Conservation (phyloP, 2,113 vertebrate species). For the Cairina moschata region DNA sequence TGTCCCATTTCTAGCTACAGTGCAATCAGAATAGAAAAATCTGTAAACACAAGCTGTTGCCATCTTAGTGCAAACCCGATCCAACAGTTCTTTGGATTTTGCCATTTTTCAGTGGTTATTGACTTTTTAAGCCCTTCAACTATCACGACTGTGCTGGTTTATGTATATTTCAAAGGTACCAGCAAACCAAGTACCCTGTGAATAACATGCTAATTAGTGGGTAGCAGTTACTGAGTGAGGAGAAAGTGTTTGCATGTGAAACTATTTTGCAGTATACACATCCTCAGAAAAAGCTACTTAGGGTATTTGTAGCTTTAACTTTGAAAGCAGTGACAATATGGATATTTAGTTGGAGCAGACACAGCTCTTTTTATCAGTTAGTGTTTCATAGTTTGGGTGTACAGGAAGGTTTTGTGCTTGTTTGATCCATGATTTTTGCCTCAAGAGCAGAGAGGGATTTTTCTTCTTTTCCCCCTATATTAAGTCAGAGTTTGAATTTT, state of each 20-base stretch:
- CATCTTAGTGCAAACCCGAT: background rate
- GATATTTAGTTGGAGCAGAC: background rate
- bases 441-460: background rate
- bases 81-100: background rate
- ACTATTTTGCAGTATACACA: background rate
- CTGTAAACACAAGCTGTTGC: background rate
- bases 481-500: background rate
- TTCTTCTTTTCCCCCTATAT: rapidly evolving
- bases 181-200: background rate
- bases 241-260: background rate
- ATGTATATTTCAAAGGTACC: background rate
- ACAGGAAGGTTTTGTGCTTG: background rate
- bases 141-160: background rate
- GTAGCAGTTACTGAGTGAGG: background rate
- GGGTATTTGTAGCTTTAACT: background rate
- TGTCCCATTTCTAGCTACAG: background rate
- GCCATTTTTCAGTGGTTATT: background rate
- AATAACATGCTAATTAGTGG: background rate
- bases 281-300: background rate
- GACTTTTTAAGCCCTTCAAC: background rate
- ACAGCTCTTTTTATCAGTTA: background rate
- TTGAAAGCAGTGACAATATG: background rate
- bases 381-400: background rate
- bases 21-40: background rate
- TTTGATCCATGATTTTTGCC: background rate